Evolutionary conservation across 23 tunicate species (phyloP).

Genomic region (Halocynthia aurantium): DNA sequence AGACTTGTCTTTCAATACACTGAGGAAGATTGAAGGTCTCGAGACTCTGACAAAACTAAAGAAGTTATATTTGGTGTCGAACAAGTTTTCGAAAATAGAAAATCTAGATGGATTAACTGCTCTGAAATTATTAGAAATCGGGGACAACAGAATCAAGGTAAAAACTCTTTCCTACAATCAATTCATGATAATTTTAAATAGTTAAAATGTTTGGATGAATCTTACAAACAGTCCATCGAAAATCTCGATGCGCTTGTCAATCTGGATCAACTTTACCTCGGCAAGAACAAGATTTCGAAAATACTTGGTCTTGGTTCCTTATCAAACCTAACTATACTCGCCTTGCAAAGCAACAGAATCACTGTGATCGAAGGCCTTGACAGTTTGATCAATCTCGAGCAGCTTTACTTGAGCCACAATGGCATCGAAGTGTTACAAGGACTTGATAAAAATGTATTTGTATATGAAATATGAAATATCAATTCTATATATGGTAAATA

Average conservation of each 20-base stretch:
- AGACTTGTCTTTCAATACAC: conserved; percentile 78
- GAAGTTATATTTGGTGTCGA: conserved; percentile 65
- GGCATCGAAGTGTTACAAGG: conserved; percentile 68
- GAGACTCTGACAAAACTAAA: conserved; percentile 41
- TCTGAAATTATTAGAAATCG: conserved; percentile 64
- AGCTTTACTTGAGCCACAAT: conserved; percentile 73
- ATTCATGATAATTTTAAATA: neutral
- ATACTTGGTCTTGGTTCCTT: conserved; percentile 39
- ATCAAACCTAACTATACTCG: conserved; percentile 55
- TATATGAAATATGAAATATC: neutral
- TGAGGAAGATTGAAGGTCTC: conserved; percentile 62
- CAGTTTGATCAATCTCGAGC: conserved; percentile 37
- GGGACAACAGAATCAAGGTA: conserved; percentile 87
- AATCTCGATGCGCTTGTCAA: conserved; percentile 47
- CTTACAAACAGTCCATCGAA: conserved; percentile 51
- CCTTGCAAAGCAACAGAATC: conserved; percentile 81
- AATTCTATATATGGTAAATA: neutral
- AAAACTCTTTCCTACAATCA: neutral
- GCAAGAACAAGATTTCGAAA: conserved; percentile 85
- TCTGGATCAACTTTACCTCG: conserved; percentile 77
- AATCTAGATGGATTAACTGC: conserved; percentile 32
- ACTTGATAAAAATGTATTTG: conserved; percentile 67
- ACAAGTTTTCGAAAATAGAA: conserved; percentile 74
- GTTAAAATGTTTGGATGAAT: neutral
- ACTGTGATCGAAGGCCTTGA: conserved; percentile 69